Evolutionary conservation across 1,140 invertebrate species (phyloP).

Genomic region (Tenebrio molitor): DNA sequence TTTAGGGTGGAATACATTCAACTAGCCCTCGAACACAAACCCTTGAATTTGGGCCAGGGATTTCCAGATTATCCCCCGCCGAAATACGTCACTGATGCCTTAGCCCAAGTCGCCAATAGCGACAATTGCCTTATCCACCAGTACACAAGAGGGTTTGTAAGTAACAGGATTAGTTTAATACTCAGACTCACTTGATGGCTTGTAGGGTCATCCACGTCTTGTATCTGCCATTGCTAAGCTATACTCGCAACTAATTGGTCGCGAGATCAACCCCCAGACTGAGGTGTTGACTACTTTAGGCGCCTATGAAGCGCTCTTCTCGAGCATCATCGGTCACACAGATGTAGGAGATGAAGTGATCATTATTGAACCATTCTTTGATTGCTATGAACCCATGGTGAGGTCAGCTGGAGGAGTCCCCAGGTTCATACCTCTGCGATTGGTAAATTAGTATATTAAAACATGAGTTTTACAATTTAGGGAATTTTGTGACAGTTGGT

Average conservation of each 20-base stretch:
- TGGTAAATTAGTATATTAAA: too few relatives aligned
- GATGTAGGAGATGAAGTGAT: constrained; percentile 92
- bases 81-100: constrained; percentile 83
- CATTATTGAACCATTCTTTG: constrained; percentile 98
- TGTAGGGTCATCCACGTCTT: constrained; percentile 86
- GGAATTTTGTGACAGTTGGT: too few relatives aligned
- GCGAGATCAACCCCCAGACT: constrained; percentile 70
- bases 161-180: constrained; percentile 22
- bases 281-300: constrained; percentile 92
- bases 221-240: constrained; percentile 88
- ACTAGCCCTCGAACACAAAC: constrained; percentile 88
- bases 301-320: constrained; percentile 93
- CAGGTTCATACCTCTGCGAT: constrained; percentile 89
- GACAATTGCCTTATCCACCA: constrained; percentile 89
- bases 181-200: constrained; percentile 63
- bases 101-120: constrained; percentile 77
- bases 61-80: constrained; percentile 96
- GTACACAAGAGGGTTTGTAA: constrained; percentile 90
- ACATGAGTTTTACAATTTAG: too few relatives aligned
- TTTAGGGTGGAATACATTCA: constrained; percentile 95
- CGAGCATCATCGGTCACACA: constrained; percentile 84
- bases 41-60: constrained; percentile 96
- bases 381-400: constrained; percentile 98
- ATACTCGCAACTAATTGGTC: constrained; percentile 84
- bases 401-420: constrained; percentile 87